These are phyloP conservation scores for Tiliacea citrago DNA, from an alignment of 2,888 invertebrate species.

Conservation along the genomic window DNA sequence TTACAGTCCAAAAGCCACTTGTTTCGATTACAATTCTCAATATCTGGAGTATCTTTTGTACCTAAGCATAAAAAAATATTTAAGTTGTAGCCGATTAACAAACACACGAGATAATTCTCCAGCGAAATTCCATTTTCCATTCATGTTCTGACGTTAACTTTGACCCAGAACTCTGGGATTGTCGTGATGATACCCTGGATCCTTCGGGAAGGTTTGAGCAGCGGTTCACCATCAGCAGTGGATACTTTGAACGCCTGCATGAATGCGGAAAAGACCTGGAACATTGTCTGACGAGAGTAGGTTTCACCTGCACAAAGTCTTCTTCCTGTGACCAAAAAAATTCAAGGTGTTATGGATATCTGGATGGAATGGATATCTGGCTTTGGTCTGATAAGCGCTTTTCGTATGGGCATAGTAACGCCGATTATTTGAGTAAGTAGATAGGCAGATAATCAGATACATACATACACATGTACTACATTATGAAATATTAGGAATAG, in stretches of 20 bases:
- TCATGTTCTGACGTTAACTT: slow-evolving; percentile 81
- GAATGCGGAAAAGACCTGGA: slow-evolving; percentile 91
- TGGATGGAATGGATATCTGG: no score
- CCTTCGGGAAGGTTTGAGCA: slow-evolving; percentile 74
- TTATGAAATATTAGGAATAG: neutral
- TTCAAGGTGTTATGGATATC: neutral
- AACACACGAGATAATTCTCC: neutral
- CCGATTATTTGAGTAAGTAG: neutral
- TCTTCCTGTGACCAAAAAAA: slow-evolving; percentile 85
- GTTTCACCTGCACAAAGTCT: slow-evolving; percentile 94
- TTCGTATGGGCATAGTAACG: neutral
- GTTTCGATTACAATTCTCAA: neutral
- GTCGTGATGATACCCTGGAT: slow-evolving; percentile 90
- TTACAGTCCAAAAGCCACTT: neutral
- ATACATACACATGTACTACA: neutral
- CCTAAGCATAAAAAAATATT: neutral
- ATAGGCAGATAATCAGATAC: neutral
- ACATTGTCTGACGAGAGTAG: slow-evolving; percentile 92
- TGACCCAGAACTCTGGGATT: slow-evolving; percentile 91
- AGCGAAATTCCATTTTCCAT: neutral
- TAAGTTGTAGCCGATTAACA: slow-evolving; percentile 6
- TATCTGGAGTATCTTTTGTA: neutral
- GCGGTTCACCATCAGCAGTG: slow-evolving; percentile 86
- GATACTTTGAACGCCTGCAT: slow-evolving; percentile 92
- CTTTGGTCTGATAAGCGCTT: no score